Conservation (phyloP, 1,140 invertebrate genomes). For the Ptiloglossa arizonensis region DNA sequence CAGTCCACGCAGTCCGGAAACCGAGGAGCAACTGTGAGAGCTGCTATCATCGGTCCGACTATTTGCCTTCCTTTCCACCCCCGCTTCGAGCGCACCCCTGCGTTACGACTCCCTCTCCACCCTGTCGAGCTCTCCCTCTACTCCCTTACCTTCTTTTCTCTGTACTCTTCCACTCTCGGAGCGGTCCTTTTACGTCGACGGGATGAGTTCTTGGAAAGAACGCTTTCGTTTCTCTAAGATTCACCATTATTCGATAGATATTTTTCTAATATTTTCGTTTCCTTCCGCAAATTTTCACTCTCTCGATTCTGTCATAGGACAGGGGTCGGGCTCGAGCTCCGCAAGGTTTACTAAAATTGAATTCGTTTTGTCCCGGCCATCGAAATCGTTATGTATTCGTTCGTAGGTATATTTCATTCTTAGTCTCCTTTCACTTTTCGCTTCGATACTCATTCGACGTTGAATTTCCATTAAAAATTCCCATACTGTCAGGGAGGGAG, state of each 20-base stretch:
- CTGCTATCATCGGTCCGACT: conserved; percentile 57
- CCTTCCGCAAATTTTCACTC: neutral
- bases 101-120: conserved; percentile 20
- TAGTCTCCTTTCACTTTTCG: no score
- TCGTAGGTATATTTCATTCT: no score
- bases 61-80: conserved; percentile 59
- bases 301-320: no score
- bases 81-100: conserved; percentile 36
- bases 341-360: no score
- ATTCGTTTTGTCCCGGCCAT: no score
- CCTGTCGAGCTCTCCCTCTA: neutral
- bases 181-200: neutral
- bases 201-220: neutral
- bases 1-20: conserved; percentile 65
- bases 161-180: neutral
- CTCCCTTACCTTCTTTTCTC: neutral
- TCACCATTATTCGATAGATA: no score
- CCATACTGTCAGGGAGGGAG: neutral
- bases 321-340: no score
- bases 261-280: neutral
- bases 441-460: neutral
- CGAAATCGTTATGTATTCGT: no score
- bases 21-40: conserved; percentile 65
- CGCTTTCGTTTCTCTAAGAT: no score
- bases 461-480: neutral